Conservation (phyloP, 2,888 invertebrate species). For the Melanotus villosus region DNA sequence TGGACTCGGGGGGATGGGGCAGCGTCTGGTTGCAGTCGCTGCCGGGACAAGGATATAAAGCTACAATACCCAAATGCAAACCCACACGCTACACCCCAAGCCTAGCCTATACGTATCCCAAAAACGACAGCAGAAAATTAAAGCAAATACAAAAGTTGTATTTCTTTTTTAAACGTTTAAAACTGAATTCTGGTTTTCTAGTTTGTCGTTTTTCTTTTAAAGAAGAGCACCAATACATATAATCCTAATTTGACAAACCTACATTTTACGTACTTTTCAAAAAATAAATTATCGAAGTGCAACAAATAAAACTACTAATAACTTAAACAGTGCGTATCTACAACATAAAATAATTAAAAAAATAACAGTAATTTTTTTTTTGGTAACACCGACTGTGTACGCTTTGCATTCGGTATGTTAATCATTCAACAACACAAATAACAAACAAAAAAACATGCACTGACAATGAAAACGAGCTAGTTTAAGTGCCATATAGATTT, state of each 20-base stretch:
- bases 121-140: constrained; percentile 37
- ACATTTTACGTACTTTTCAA: constrained; percentile 35
- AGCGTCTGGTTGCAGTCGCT: constrained; percentile 65
- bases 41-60: constrained; percentile 67
- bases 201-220: constrained; percentile 24
- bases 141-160: neutral
- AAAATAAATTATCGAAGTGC: constrained; percentile 53
- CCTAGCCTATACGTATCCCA: constrained; percentile 55
- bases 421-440: constrained; percentile 62
- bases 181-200: neutral
- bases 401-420: constrained; percentile 51
- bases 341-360: constrained; percentile 52
- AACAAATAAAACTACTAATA: constrained; percentile 55
- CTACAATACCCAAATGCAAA: constrained; percentile 64
- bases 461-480: constrained; percentile 40
- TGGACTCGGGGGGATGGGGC: constrained; percentile 63
- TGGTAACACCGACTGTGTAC: constrained; percentile 54
- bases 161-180: neutral
- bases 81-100: constrained; percentile 60
- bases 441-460: constrained; percentile 59
- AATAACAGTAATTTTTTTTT: constrained; percentile 59
- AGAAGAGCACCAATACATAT: constrained; percentile 43
- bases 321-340: constrained; percentile 54
- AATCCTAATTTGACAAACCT: constrained; percentile 33
- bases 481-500: constrained; percentile 35